Conservation (phyloP, 2,797 vertebrate species). For the Spatula clypeata region DNA sequence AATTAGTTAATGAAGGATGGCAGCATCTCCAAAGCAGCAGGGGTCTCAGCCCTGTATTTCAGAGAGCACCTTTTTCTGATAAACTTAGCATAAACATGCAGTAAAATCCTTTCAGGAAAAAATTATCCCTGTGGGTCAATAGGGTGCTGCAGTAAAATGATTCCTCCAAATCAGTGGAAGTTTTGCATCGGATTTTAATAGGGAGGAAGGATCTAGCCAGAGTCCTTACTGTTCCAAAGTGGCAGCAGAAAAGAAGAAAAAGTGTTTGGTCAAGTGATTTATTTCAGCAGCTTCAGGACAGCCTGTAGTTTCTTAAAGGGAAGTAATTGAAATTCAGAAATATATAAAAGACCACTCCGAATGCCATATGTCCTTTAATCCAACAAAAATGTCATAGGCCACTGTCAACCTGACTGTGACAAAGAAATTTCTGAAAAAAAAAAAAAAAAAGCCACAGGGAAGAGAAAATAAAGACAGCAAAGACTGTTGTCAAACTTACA, state of each 20-base stretch:
- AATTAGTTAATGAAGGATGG: neutral
- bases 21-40: neutral
- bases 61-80: neutral
- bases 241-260: conserved; percentile 45
- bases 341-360: conserved; percentile 30
- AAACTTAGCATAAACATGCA: neutral
- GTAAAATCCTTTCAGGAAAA: conserved; percentile 2
- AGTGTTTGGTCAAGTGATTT: neutral
- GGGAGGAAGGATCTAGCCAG: neutral
- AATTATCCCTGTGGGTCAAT: neutral
- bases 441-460: neutral
- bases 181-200: neutral
- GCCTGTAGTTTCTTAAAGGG: conserved; percentile 21
- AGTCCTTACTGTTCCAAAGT: neutral
- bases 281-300: conserved; percentile 14
- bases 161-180: neutral
- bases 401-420: conserved; percentile 38
- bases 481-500: conserved; percentile 30
- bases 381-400: neutral
- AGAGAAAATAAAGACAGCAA: conserved; percentile 1
- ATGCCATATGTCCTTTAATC: conserved; percentile 22
- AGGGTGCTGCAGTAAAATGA: neutral
- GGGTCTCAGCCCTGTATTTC: neutral
- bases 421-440: conserved; percentile 31
- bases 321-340: conserved; percentile 38